These are phyloP conservation scores for Netelia melanura DNA, from an alignment of 2,888 invertebrate species.

Conservation along the genomic window DNA sequence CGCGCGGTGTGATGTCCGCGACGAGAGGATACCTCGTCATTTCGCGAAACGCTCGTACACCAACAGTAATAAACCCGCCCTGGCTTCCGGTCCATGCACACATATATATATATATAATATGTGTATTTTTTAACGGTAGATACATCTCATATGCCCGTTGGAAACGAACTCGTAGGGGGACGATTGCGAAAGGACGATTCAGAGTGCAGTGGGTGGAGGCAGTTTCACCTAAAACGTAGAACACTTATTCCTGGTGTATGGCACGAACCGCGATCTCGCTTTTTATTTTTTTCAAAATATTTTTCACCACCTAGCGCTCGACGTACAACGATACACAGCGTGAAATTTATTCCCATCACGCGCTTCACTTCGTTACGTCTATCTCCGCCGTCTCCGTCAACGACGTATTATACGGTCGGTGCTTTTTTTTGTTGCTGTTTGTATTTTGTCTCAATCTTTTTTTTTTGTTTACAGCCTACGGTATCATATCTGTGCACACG, in stretches of 20 bases:
- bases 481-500: background rate
- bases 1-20: slow-evolving; percentile 55
- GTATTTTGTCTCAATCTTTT: background rate
- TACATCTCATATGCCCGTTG: slow-evolving; percentile 48
- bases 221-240: slow-evolving; percentile 53
- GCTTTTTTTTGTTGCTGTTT: slow-evolving; percentile 35
- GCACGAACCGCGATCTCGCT: slow-evolving; percentile 7
- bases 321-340: slow-evolving; percentile 28
- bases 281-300: slow-evolving; percentile 45
- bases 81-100: slow-evolving; percentile 46
- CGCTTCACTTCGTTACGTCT: slow-evolving; percentile 49
- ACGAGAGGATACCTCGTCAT: slow-evolving; percentile 66
- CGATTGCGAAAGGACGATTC: slow-evolving; percentile 26
- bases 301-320: slow-evolving; percentile 47
- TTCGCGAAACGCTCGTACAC: slow-evolving; percentile 68
- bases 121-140: slow-evolving; percentile 16
- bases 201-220: slow-evolving; percentile 32
- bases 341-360: slow-evolving; percentile 59
- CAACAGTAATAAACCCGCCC: slow-evolving; percentile 66
- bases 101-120: slow-evolving; percentile 11
- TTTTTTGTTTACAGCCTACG: slow-evolving; percentile 14
- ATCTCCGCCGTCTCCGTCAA: slow-evolving; percentile 22
- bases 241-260: slow-evolving; percentile 54
- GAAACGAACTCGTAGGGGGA: slow-evolving; percentile 51
- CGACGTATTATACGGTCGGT: slow-evolving; percentile 38